phyloP scores from a whole-genome alignment of 2,888 invertebrate genomes.

The Cerastis leucographa region DNA sequence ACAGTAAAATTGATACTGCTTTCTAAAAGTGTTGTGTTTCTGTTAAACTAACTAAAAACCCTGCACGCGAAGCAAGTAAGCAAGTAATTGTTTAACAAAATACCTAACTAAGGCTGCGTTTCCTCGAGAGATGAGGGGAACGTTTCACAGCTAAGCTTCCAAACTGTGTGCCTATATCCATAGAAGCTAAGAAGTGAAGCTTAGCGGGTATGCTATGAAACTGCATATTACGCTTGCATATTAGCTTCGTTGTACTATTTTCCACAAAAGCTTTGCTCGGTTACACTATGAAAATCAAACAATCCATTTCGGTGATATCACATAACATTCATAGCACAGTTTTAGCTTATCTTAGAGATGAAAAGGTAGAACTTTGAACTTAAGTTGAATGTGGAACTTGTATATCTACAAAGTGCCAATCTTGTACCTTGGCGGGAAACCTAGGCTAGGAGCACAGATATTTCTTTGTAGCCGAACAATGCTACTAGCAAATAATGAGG shows the following conservation, averaged over 20 bases:
- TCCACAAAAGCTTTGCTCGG: neutral
- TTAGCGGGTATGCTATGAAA: neutral
- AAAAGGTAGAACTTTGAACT: neutral
- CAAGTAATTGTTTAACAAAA: neutral
- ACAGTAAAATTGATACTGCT: neutral
- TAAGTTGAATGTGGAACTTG: no score
- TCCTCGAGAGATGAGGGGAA: neutral
- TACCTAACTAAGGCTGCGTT: neutral
- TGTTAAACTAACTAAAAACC: neutral
- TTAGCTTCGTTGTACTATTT: neutral
- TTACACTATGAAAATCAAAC: neutral
- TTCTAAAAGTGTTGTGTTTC: neutral
- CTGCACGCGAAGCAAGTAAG: no score
- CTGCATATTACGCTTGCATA: neutral
- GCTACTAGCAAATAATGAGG: conserved; percentile 21
- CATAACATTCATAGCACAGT: neutral
- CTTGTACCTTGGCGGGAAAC: neutral
- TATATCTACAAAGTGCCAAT: neutral
- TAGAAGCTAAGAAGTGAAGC: neutral
- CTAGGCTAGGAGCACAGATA: neutral
- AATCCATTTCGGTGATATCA: neutral
- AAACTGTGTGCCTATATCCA: no score
- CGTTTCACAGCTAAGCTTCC: no score
- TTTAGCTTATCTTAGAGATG: neutral
- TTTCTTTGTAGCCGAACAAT: conserved; percentile 11